Percentiles rank a stretch among this genome's conserved stretches.
phyloP scores from a whole-genome alignment of 2,113 vertebrate genomes.

The Romanogobio albipinnatus region DNA sequence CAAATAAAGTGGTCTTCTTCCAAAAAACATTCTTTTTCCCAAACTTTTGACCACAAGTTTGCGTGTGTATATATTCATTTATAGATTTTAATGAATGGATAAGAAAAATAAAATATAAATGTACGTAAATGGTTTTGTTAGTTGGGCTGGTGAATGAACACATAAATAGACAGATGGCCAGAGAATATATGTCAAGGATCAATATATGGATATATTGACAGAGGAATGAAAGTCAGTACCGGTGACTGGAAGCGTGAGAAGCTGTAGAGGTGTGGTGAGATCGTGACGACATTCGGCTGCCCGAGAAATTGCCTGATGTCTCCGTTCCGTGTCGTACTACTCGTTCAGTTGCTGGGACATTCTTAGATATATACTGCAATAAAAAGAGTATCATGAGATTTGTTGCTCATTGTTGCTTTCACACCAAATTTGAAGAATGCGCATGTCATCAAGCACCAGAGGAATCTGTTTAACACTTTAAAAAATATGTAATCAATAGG shows the following conservation, averaged over 20 bases:
- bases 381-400: conserved; percentile 50
- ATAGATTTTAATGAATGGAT: too few species aligned
- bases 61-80: too few species aligned
- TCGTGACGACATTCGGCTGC: conserved; percentile 91
- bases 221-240: conserved; percentile 64
- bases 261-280: conserved; percentile 95
- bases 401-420: background rate
- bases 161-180: background rate
- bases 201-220: background rate
- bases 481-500: background rate
- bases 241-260: conserved; percentile 92
- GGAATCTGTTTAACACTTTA: background rate
- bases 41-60: too few species aligned
- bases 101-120: background rate
- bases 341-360: conserved; percentile 88
- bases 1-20: background rate
- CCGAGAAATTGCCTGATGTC: conserved; percentile 88
- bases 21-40: too few species aligned
- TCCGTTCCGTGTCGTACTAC: conserved; percentile 93
- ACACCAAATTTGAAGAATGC: background rate
- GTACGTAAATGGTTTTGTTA: background rate
- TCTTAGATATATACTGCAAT: conserved; percentile 92
- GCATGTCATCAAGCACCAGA: background rate
- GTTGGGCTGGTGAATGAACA: background rate
- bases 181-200: background rate